phyloP scores from a whole-genome alignment of 1,140 invertebrate species.

The Apolygus lucorum region DNA sequence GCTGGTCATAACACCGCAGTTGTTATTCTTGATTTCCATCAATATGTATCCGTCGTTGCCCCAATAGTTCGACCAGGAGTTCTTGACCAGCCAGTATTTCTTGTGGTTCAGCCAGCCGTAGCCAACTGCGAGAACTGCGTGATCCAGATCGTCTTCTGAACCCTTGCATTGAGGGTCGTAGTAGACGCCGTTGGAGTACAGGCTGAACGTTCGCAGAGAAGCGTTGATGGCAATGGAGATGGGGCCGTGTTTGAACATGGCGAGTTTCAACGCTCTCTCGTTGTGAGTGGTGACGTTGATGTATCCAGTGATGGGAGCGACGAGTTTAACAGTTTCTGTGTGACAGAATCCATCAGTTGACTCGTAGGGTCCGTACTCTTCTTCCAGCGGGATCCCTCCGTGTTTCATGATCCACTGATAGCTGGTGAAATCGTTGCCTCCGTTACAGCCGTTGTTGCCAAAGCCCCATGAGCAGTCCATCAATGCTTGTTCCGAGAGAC shows the following conservation, averaged over 20 bases:
- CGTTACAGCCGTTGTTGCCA: conserved; percentile 94
- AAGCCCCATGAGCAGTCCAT: conserved; percentile 95
- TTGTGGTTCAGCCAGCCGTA: conserved; percentile 77
- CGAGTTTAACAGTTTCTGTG: conserved; percentile 57
- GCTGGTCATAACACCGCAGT: conserved; percentile 79
- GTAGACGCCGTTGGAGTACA: conserved; percentile 88
- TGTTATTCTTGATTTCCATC: conserved; percentile 80
- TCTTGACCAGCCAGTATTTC: conserved; percentile 87
- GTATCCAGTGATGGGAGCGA: conserved; percentile 71
- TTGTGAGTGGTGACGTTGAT: conserved; percentile 78
- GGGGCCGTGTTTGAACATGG: conserved; percentile 81
- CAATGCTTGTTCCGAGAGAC: conserved; percentile 81
- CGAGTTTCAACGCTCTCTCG: conserved; percentile 69
- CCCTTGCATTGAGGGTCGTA: conserved; percentile 77
- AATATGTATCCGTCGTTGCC: conserved; percentile 89
- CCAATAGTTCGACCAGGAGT: conserved; percentile 93
- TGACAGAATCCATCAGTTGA: conserved; percentile 90
- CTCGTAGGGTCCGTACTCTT: conserved; percentile 81
- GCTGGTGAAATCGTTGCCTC: conserved; percentile 83
- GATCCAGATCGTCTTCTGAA: conserved; percentile 65
- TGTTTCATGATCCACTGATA: conserved; percentile 90
- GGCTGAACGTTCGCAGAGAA: conserved; percentile 73
- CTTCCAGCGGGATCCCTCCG: conserved; percentile 79
- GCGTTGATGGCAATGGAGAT: conserved; percentile 91
- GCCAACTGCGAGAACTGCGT: conserved; percentile 87